These are phyloP conservation scores for Heterotis niloticus DNA, from an alignment of 2,113 vertebrate species.

Conservation along the genomic window DNA sequence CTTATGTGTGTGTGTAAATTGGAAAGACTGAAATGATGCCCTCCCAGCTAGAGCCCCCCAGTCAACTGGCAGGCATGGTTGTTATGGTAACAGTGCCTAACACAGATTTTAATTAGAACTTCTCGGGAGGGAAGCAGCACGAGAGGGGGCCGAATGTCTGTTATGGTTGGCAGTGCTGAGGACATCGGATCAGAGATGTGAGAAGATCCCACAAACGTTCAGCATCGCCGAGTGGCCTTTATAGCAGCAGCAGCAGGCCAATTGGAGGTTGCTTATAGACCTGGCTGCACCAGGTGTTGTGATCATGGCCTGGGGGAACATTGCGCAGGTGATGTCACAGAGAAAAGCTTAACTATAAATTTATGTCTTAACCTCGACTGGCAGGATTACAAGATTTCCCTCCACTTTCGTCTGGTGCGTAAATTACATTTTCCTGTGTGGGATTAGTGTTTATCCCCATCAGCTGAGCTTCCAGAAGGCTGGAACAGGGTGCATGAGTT, in stretches of 20 bases:
- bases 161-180: conserved; percentile 46
- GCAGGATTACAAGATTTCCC: conserved; percentile 30
- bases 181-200: conserved; percentile 20
- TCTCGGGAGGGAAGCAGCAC: conserved; percentile 25
- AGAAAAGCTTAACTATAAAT: not conserved
- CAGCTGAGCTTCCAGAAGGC: conserved; percentile 44
- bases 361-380: conserved; percentile 27
- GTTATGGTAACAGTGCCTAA: conserved; percentile 44
- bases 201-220: not conserved
- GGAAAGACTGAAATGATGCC: conserved; percentile 9
- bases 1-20: not conserved
- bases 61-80: conserved; percentile 34
- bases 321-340: too few species aligned
- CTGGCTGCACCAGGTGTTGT: not conserved
- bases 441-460: conserved; percentile 52
- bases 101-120: conserved; percentile 45
- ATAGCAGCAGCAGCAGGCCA: not conserved
- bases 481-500: conserved; percentile 30
- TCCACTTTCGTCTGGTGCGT: conserved; percentile 18
- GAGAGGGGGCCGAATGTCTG: conserved; percentile 31
- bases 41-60: conserved; percentile 31
- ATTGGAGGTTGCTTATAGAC: not conserved
- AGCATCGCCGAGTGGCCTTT: not conserved
- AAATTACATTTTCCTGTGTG: conserved; percentile 34
- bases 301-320: not conserved